These are phyloP conservation scores for Drosophila seclusa DNA, from an alignment of 2,888 invertebrate genomes.

Conservation along the genomic window DNA sequence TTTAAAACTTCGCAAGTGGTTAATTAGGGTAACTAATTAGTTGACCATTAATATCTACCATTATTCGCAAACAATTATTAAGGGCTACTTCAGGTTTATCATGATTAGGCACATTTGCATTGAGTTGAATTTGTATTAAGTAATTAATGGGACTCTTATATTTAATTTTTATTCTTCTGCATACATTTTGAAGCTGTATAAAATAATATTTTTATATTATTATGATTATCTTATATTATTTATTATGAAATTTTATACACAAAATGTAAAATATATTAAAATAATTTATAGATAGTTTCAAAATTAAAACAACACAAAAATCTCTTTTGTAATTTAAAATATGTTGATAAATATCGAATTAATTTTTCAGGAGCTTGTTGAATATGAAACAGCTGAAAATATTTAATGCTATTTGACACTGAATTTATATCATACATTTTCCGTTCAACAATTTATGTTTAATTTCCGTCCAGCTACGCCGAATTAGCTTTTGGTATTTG, in stretches of 20 bases:
- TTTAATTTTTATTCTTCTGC: background rate
- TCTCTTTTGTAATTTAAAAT: background rate
- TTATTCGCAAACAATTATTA: background rate
- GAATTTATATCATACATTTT: background rate
- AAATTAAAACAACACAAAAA: background rate
- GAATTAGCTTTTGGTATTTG: slow-evolving; percentile 48
- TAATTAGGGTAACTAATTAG: slow-evolving; percentile 52
- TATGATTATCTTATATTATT: background rate
- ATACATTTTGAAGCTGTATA: background rate
- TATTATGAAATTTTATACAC: background rate
- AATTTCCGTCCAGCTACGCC: slow-evolving; percentile 14
- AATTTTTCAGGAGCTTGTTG: background rate
- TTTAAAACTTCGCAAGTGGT: slow-evolving; percentile 53
- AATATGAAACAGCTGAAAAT: background rate
- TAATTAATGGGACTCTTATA: background rate
- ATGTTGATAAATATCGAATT: background rate
- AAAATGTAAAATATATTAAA: background rate
- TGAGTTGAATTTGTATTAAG: background rate
- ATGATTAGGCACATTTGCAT: background rate
- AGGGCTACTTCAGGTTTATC: background rate
- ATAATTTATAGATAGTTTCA: background rate
- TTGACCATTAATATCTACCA: slow-evolving; percentile 25
- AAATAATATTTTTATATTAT: background rate
- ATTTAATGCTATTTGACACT: background rate
- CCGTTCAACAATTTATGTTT: slow-evolving; percentile 15